Base-by-base conservation (phyloP, 2,888 invertebrate genomes). In the Apodemia hepburni region DNA sequence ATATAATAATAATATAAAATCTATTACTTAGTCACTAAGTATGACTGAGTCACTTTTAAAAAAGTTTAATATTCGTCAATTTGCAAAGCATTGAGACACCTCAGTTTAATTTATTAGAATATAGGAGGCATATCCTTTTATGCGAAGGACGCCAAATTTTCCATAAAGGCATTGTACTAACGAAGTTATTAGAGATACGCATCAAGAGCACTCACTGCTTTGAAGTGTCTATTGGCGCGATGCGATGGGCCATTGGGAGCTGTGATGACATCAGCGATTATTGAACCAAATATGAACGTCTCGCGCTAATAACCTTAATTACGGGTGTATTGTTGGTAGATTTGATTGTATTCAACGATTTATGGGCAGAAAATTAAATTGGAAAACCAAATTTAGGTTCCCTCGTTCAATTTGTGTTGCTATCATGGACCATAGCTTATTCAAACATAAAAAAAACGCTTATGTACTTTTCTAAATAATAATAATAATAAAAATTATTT, bases 121-220 rank as follows among this genome's bases (percentile, higher is more conserved):
- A 51, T 11, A 22, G 22, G 51, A 27, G 54, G 4, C 12, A 27
- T 54, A 54, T 51, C 51, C 51, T 51, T 51, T 54, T 29, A 54
- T 27, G 29, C 18, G 27, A 54, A 27, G 51, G 22, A 54, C 54
- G 15, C 29, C 54, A 54, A 29, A 54, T 51, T 54, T 54, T 27
- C 54, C 54, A 54, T 54, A 54, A 54, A 29, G 54, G 27, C 54
- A 54, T 22, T 54, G 54, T 54, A 54, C 27, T 54, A 54, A 54
- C 27, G 54, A 54, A 54, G 54, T 54, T 54, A 54, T 54, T 54
- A 54, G 54, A 54, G 54, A 54, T 54, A 54, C 54, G 54, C 54
- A 54, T 27, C 54, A 54, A 54, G 54, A 54, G 54, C 54, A 54
- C 54, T 54, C 54, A 27, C 27, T 15, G 54, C 27, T 54, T 54